These are phyloP conservation scores for Volucella bombylans DNA, from an alignment of 2,888 invertebrate species.

Conservation along the genomic window DNA sequence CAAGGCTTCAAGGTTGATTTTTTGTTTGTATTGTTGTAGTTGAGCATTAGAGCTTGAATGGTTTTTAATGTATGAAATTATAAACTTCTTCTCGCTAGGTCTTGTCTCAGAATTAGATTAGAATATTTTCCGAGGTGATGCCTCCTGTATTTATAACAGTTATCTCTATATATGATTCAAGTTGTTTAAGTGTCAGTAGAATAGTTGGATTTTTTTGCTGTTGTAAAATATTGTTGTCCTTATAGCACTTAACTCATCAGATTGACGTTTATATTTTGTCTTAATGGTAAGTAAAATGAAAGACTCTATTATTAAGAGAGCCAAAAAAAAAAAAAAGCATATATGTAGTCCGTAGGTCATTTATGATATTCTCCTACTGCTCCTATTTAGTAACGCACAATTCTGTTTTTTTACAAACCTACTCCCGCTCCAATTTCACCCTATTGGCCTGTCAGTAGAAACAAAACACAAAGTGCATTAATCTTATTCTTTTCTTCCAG, in stretches of 20 bases:
- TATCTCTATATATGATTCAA: too few species aligned
- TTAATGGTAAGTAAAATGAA: slow-evolving; percentile 10
- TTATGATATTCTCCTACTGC: slow-evolving; percentile 34
- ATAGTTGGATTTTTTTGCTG: too few species aligned
- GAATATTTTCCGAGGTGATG: too few species aligned
- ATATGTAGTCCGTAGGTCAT: slow-evolving; percentile 38
- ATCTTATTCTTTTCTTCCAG: slow-evolving; percentile 60
- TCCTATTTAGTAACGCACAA: slow-evolving; percentile 53
- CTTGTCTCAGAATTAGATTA: too few species aligned
- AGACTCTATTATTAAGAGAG: background rate
- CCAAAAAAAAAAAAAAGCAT: background rate
- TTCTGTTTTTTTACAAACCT: slow-evolving; percentile 30
- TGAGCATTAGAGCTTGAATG: too few species aligned
- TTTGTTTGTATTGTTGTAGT: too few species aligned
- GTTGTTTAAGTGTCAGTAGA: too few species aligned
- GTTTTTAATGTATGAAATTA: too few species aligned
- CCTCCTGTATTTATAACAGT: too few species aligned
- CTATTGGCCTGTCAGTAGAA: slow-evolving; percentile 41
- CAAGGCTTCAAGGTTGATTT: too few species aligned
- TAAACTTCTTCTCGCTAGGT: too few species aligned
- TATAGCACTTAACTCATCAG: slow-evolving; percentile 3
- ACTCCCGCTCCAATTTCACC: background rate
- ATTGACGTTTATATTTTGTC: slow-evolving; percentile 1
- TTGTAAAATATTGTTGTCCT: background rate
- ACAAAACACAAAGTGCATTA: slow-evolving; percentile 29